These are phyloP conservation scores for Odocoileus hemionus DNA, from an alignment of 2,113 vertebrate genomes.

Conservation along the genomic window DNA sequence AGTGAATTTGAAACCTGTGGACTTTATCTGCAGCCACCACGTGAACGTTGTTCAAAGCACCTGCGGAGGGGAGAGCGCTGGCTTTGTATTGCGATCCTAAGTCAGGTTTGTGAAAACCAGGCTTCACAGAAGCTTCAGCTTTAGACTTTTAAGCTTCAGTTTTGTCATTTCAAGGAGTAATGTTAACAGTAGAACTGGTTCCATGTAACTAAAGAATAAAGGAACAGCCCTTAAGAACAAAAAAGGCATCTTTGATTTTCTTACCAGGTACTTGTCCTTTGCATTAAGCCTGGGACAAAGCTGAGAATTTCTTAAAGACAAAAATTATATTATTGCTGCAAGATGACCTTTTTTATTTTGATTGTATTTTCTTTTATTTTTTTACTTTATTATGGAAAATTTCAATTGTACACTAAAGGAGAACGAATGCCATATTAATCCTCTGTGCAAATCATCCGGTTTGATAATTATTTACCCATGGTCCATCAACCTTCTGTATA, in stretches of 20 bases:
- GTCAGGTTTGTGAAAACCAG: background rate
- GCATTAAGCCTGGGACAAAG: background rate
- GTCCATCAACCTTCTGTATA: background rate
- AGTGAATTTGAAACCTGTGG: slow-evolving; percentile 58
- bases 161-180: background rate
- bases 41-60: background rate
- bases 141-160: background rate
- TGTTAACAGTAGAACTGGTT: background rate
- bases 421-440: background rate
- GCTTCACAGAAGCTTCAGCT: background rate
- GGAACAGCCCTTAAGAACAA: background rate
- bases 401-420: background rate
- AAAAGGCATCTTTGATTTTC: slow-evolving; percentile 18
- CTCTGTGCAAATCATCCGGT: background rate
- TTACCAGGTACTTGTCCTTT: background rate
- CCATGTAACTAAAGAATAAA: background rate
- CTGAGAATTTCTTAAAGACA: background rate
- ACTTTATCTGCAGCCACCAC: background rate
- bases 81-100: background rate
- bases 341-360: slow-evolving; percentile 5
- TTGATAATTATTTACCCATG: background rate
- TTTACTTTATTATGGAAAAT: background rate
- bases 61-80: background rate
- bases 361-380: background rate
- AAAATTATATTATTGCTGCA: background rate